Percentiles rank a stretch among this genome's conserved stretches.
Conservation (phyloP, 1,140 invertebrate species). For the Drosophila sp. region DNA sequence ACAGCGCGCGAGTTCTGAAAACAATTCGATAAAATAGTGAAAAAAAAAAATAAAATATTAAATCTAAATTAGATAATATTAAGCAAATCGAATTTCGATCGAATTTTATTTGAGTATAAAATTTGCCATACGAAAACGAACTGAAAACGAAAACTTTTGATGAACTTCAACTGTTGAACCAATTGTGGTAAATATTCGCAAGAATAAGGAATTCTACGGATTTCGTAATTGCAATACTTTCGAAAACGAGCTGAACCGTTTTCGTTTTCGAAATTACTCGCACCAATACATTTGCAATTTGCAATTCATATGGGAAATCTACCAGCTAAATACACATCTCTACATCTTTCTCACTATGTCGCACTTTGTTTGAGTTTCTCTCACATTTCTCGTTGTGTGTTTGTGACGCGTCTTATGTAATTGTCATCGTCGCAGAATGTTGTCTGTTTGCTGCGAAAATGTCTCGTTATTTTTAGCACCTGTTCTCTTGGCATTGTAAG, state of each 20-base stretch:
- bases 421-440: constrained; percentile 61
- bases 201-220: constrained; percentile 6
- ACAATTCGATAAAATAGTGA: constrained; percentile 33
- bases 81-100: constrained; percentile 43
- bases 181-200: constrained; percentile 51
- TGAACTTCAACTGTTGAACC: constrained; percentile 6
- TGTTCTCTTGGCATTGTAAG: constrained; percentile 57
- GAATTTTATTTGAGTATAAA: constrained; percentile 58
- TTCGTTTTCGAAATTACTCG: constrained; percentile 25
- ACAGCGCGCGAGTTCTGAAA: constrained; percentile 19
- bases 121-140: constrained; percentile 34
- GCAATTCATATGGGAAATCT: too few species aligned
- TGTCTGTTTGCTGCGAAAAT: constrained; percentile 28
- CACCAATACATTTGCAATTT: neutral
- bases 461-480: constrained; percentile 77
- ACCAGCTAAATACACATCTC: neutral
- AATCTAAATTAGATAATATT: neutral
- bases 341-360: neutral
- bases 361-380: constrained; percentile 1
- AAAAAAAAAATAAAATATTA: constrained; percentile 13
- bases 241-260: constrained; percentile 31
- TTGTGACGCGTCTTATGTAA: constrained; percentile 60
- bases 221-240: constrained; percentile 67
- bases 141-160: constrained; percentile 52
- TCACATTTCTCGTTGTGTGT: constrained; percentile 14